Percentiles rank a stretch among this genome's conserved stretches.
These are phyloP conservation scores for Metalampra italica DNA, from an alignment of 2,888 invertebrate species.

Conservation along the genomic window DNA sequence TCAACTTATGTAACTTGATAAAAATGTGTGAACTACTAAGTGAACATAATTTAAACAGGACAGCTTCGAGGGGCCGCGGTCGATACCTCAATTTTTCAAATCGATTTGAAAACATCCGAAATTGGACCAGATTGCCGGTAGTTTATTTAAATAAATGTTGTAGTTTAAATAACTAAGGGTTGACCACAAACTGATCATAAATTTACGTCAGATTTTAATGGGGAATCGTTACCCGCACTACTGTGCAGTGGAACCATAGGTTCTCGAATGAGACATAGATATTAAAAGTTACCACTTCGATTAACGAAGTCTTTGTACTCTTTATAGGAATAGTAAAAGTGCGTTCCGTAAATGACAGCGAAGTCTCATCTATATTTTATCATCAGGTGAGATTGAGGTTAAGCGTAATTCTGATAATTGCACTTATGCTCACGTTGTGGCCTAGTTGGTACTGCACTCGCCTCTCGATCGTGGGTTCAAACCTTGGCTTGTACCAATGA, in stretches of 20 bases:
- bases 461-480: too few species aligned
- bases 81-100: constrained; percentile 22
- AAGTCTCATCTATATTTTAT: too few species aligned
- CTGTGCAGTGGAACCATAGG: constrained; percentile 21
- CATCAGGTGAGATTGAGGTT: too few species aligned
- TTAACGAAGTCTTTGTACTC: too few species aligned
- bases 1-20: too few species aligned
- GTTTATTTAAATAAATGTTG: constrained; percentile 22
- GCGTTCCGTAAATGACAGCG: too few species aligned
- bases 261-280: constrained; percentile 26
- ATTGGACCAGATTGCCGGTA: constrained; percentile 3
- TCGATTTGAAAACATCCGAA: constrained; percentile 15
- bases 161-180: constrained; percentile 49
- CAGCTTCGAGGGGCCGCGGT: not conserved
- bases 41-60: not conserved
- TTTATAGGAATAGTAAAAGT: too few species aligned
- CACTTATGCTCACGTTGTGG: too few species aligned
- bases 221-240: constrained; percentile 31
- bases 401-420: too few species aligned
- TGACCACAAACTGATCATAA: constrained; percentile 32
- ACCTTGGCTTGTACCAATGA: too few species aligned
- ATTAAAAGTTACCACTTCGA: too few species aligned
- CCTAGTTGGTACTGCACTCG: too few species aligned
- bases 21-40: not conserved
- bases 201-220: constrained; percentile 46